These are phyloP conservation scores for Druon quercuslanigerum DNA, from an alignment of 1,140 invertebrate genomes.

Conservation along the genomic window DNA sequence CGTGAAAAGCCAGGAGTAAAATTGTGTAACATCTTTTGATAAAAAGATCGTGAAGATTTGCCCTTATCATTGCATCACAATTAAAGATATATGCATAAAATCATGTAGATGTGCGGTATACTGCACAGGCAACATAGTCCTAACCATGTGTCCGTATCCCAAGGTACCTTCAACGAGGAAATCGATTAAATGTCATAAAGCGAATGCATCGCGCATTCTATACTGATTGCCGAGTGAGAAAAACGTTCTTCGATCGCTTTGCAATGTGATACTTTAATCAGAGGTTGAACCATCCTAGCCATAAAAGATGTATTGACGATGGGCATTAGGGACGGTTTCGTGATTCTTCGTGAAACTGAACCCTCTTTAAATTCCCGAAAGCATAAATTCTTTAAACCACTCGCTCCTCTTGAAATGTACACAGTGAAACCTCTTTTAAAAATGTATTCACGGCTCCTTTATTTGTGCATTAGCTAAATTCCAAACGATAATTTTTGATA, in stretches of 20 bases:
- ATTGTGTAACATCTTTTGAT: neutral
- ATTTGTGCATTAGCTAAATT: neutral
- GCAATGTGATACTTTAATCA: neutral
- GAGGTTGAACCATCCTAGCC: constrained; percentile 2
- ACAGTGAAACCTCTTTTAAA: neutral
- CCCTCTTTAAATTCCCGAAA: neutral
- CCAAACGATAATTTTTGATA: too few species aligned
- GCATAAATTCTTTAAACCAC: neutral
- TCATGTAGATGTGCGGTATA: neutral
- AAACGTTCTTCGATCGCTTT: constrained; percentile 5
- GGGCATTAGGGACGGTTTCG: neutral
- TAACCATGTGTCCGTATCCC: neutral
- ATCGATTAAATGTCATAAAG: constrained; percentile 15
- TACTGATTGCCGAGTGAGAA: neutral
- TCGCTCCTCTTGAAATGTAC: neutral
- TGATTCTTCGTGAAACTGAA: constrained; percentile 12
- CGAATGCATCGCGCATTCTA: neutral
- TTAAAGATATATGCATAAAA: neutral
- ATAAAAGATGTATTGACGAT: constrained; percentile 20
- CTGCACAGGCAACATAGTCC: neutral
- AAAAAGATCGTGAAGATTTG: constrained; percentile 4
- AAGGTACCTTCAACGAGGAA: neutral
- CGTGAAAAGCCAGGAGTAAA: neutral
- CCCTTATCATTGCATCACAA: neutral
- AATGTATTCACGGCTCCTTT: neutral